Percentiles rank a stretch among this genome's conserved stretches.
Conservation (phyloP, 2,113 vertebrate genomes). For the Neomonachus schauinslandi region DNA sequence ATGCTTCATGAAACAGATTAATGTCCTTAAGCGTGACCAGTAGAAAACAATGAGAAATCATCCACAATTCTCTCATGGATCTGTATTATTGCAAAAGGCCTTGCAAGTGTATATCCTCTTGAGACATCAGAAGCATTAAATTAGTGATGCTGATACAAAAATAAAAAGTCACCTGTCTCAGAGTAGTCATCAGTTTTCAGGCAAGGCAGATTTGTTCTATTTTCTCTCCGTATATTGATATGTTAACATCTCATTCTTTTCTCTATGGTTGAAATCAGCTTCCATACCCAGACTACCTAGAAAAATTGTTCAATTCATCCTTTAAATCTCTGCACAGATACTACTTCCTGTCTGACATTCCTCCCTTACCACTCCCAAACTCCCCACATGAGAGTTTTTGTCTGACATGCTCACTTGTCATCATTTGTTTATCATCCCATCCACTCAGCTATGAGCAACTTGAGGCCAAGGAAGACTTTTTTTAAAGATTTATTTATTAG, state of each 20-base stretch:
- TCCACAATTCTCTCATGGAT: neutral
- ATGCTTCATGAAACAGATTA: neutral
- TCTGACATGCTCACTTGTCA: neutral
- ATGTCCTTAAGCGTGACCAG: neutral
- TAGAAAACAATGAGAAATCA: neutral
- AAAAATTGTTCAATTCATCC: neutral
- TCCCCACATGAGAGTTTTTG: neutral
- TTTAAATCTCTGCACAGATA: neutral
- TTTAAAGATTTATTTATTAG: neutral
- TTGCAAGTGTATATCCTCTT: neutral
- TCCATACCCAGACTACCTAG: neutral
- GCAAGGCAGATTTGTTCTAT: neutral
- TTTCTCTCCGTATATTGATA: neutral
- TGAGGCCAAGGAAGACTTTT: neutral
- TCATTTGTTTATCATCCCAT: neutral
- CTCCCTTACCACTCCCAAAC: neutral
- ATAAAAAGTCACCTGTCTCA: slow-evolving; percentile 15
- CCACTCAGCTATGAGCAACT: neutral
- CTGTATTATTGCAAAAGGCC: neutral
- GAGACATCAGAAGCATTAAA: slow-evolving; percentile 10
- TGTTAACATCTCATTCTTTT: neutral
- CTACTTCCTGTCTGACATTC: neutral
- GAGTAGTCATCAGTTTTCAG: neutral
- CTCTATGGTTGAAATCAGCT: neutral
- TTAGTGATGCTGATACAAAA: neutral